These are phyloP conservation scores for Hydraecia micacea DNA, from an alignment of 2,888 invertebrate species.

Conservation along the genomic window DNA sequence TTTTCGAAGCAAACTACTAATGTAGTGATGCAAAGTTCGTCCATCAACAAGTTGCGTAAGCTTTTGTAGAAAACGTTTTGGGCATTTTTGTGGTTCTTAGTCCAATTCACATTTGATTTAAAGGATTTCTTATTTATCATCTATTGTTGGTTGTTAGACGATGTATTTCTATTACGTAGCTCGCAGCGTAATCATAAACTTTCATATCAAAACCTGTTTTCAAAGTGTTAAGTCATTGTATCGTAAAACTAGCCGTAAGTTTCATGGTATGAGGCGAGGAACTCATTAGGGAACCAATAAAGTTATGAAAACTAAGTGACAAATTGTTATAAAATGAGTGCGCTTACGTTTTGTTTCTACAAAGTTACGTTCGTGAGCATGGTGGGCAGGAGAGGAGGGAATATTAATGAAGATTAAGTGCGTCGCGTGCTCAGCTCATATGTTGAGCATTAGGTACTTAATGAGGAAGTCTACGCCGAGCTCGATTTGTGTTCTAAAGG, in stretches of 20 bases:
- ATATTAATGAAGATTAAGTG: conserved; percentile 54
- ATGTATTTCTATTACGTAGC: not conserved
- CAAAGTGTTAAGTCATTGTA: conserved; percentile 17
- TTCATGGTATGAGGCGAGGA: not conserved
- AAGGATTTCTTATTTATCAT: conserved; percentile 7
- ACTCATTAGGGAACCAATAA: conserved; percentile 5
- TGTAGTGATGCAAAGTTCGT: not conserved
- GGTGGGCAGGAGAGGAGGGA: conserved; percentile 21
- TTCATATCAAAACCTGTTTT: conserved; percentile 18
- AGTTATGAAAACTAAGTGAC: conserved; percentile 21
- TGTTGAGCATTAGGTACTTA: conserved; percentile 25
- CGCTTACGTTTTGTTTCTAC: conserved; percentile 29
- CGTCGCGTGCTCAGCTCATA: conserved; percentile 20
- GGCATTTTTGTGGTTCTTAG: not conserved
- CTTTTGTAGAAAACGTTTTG: conserved; percentile 6
- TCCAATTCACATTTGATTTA: not conserved
- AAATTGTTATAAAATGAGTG: conserved; percentile 32
- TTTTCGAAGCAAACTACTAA: conserved; percentile 33
- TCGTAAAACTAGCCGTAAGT: not conserved
- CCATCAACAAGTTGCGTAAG: conserved; percentile 12
- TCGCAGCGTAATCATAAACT: conserved; percentile 13
- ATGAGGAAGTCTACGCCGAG: conserved; percentile 22
- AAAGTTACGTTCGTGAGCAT: conserved; percentile 32
- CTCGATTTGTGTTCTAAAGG: conserved; percentile 7
- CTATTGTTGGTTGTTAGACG: not conserved